These are phyloP conservation scores for Sarcophaga caerulescens DNA, from an alignment of 2,888 invertebrate species.

Conservation along the genomic window DNA sequence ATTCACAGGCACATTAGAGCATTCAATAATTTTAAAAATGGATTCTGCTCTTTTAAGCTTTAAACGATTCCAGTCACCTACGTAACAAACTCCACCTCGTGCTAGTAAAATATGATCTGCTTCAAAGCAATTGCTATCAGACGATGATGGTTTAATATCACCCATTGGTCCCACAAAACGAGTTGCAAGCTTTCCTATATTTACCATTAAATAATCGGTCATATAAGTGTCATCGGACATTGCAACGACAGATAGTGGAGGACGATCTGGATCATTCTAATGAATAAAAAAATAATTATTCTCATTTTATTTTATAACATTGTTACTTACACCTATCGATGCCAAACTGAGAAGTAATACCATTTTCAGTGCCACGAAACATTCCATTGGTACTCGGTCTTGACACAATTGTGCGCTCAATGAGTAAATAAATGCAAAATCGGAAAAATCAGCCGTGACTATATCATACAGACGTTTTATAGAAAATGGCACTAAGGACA, in stretches of 20 bases:
- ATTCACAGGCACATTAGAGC: constrained; percentile 72
- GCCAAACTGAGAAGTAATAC: constrained; percentile 80
- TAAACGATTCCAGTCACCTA: constrained; percentile 80
- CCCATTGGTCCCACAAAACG: constrained; percentile 77
- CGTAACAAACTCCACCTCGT: constrained; percentile 79
- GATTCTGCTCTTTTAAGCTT: constrained; percentile 71
- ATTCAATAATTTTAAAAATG: constrained; percentile 75
- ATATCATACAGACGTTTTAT: constrained; percentile 74
- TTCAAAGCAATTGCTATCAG: constrained; percentile 74
- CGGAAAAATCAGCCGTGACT: constrained; percentile 75
- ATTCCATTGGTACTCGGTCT: constrained; percentile 79
- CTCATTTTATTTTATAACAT: background rate
- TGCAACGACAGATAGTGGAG: constrained; percentile 77
- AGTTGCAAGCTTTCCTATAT: constrained; percentile 75
- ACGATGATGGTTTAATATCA: constrained; percentile 72
- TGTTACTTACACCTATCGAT: constrained; percentile 78
- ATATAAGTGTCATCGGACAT: constrained; percentile 75
- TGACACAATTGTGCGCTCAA: constrained; percentile 80
- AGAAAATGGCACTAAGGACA: constrained; percentile 70
- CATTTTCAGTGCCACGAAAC: constrained; percentile 81
- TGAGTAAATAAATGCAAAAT: constrained; percentile 80
- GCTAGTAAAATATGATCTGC: constrained; percentile 79
- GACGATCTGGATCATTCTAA: constrained; percentile 71
- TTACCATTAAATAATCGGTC: constrained; percentile 74
- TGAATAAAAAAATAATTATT: constrained; percentile 4